Percentiles rank a stretch among this genome's conserved stretches.
Conservation (phyloP, 2,888 invertebrate genomes). For the Ophioninae sp. region DNA sequence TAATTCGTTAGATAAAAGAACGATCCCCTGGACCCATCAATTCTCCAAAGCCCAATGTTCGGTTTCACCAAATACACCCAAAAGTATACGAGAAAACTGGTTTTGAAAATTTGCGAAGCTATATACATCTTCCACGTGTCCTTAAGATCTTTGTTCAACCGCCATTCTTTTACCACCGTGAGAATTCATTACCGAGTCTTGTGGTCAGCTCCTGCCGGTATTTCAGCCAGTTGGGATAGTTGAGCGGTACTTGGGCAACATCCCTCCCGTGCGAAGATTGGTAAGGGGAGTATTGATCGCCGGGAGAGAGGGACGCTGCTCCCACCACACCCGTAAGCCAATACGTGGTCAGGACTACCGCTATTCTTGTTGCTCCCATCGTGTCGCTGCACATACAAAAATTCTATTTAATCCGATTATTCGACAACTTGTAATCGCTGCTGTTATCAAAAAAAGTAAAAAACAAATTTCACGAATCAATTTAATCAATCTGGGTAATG, state of each 20-base stretch:
- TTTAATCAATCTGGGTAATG: not conserved
- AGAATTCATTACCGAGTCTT: conserved; percentile 48
- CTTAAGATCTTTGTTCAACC: conserved; percentile 2
- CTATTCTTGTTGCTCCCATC: conserved; percentile 75
- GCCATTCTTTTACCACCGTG: conserved; percentile 4
- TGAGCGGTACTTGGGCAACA: conserved; percentile 70
- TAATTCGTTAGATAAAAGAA: too few relatives aligned
- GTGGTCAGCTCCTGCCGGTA: conserved; percentile 52
- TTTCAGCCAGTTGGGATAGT: conserved; percentile 67
- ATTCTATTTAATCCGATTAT: conserved; percentile 66
- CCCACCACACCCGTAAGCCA: conserved; percentile 74
- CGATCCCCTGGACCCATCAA: too few relatives aligned
- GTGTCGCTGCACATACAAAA: conserved; percentile 72
- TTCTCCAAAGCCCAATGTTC: too few relatives aligned
- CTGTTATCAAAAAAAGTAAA: not conserved
- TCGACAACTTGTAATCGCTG: conserved; percentile 35
- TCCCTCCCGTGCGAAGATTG: conserved; percentile 68
- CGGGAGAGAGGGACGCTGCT: conserved; percentile 71
- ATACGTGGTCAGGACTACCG: conserved; percentile 74
- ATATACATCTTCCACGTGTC: too few relatives aligned
- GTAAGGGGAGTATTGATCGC: conserved; percentile 79
- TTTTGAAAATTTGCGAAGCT: too few relatives aligned
- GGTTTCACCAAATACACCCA: too few relatives aligned
- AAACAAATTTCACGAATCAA: not conserved
- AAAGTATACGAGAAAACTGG: too few relatives aligned